Base-by-base conservation (phyloP, 2,113 vertebrate genomes). In the Stegostoma tigrinum region DNA sequence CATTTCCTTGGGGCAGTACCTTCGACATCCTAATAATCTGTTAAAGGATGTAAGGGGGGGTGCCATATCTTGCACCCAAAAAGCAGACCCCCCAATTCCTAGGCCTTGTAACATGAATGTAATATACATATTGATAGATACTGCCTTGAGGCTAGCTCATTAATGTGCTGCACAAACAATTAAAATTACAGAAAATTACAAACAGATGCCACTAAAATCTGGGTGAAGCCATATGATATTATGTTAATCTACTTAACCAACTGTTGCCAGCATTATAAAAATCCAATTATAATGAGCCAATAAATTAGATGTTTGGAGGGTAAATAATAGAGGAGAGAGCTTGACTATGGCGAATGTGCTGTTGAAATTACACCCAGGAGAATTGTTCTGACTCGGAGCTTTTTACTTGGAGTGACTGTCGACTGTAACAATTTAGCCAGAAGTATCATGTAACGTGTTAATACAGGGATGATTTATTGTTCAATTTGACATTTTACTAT, bases 211-310 rank as follows among this genome's bases (percentile, higher is more conserved):
- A 14, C 85, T 87, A 10, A 52, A 52, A 61, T 90, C 48, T 34
- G 30, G 24, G 87, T 34, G 87, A 90, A 90, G 48, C 23, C 45
- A 34, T 30, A 17, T 90, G 52, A 14, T 30, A 90, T 87, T 87
- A 87, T 90, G 24, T 55, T 90, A 90, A 90, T 90, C 87, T 61
- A 34, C 34, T 90, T 55, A 90, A 90, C 52, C 52, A 90, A 90
- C 27, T 34, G 27, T 61, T 90, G 52, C 52, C 27, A 90, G 61
- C 87, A 90, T 34, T 61, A 24, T 52, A 21, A 87, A 87, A 87
- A 27, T 24, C 85, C 23, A 87, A 52, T 87, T 52, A 52, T 42
- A 87, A 87, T 52, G 85, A 87, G 85, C 21, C 45, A 52, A 87
- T 23, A 61, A 87, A 61, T 90, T 61, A 90, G 87, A 90, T 90